Evolutionary conservation across 2,888 invertebrate genomes (phyloP), one percentile per base, ranked within the genome.

Genomic region (Schizaphis graminum): DNA sequence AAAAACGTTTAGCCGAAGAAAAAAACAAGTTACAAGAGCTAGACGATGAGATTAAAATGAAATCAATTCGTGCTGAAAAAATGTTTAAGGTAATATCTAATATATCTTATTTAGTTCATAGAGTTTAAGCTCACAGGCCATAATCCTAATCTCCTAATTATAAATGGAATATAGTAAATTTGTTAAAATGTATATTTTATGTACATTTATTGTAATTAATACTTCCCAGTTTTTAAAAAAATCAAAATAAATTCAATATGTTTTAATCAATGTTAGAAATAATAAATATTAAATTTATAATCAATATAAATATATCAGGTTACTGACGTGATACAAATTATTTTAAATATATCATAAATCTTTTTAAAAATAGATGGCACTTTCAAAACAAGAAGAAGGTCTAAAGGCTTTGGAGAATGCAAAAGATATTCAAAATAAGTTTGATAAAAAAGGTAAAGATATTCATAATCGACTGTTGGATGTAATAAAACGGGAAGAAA

Each of bases 391-490:
- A 86, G 94, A 94, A 86, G 94, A 94, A 67, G 94, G 94, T 0
- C 4, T 94, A 53, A 94, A 94, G 67, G 85, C 94, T 21, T 87
- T 94, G 13, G 94, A 94, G 21, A 94, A 44, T 86, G 94, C 94
- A 49, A 94, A 94, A 94, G 90, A 94, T 11, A 94, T 94, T 67
- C 94, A 94, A 94, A 94, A 90, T 67, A 94, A 91, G 13, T 94
- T 94, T 41, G 94, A 94, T 44, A 94, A 91, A 87, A 94, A 91
- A 24, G 94, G 94, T 3, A 90, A 94, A 53, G 94, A 94, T 3
- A 91, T 94, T 61, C 86, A 94, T 0, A 94, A 94, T 8, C 49
- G 94, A 86, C 44, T 94, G 11, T 87, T 91, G n/a, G 91, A 91
- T 4, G 49, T 94, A 28, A 91, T 94, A 21, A 91, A 24, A 49